These are phyloP conservation scores for Clinocottus analis DNA, from an alignment of 2,113 vertebrate genomes.

Conservation along the genomic window DNA sequence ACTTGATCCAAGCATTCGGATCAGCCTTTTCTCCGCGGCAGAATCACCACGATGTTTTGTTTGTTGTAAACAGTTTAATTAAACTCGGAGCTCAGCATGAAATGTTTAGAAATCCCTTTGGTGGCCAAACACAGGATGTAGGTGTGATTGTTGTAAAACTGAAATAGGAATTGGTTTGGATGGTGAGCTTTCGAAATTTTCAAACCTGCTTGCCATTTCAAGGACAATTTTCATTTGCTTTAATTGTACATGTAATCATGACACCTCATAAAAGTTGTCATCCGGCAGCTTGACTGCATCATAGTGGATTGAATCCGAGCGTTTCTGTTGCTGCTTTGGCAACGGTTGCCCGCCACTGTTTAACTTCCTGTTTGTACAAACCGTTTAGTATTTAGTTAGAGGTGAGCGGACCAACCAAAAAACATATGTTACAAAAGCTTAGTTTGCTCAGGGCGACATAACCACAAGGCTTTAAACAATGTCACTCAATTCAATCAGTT, in stretches of 20 bases:
- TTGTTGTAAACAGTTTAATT: conserved; percentile 62
- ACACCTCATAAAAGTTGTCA: conserved; percentile 71
- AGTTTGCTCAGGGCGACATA: conserved; percentile 17
- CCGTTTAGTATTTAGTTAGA: conserved; percentile 30
- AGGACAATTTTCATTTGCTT: conserved; percentile 66
- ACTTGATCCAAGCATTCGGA: conserved; percentile 37
- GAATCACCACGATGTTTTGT: conserved; percentile 29
- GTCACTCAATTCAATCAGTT: not conserved
- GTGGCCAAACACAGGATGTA: conserved; percentile 61
- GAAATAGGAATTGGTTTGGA: conserved; percentile 59
- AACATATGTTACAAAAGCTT: conserved; percentile 34
- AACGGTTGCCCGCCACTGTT: conserved; percentile 42
- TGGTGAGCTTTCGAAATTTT: conserved; percentile 51
- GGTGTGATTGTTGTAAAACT: conserved; percentile 43
- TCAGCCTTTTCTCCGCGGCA: conserved; percentile 10
- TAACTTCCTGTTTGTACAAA: conserved; percentile 52
- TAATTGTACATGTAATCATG: conserved; percentile 72
- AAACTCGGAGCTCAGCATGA: conserved; percentile 34
- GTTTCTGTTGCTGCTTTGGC: conserved; percentile 43
- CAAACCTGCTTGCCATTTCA: conserved; percentile 67
- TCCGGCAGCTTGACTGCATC: conserved; percentile 40
- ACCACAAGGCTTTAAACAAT: conserved; percentile 18
- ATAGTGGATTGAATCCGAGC: conserved; percentile 31
- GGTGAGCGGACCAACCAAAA: conserved; percentile 36
- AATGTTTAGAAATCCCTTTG: conserved; percentile 42